These are phyloP conservation scores for Forbesichthys agassizii DNA, from an alignment of 2,113 vertebrate genomes.

Conservation along the genomic window DNA sequence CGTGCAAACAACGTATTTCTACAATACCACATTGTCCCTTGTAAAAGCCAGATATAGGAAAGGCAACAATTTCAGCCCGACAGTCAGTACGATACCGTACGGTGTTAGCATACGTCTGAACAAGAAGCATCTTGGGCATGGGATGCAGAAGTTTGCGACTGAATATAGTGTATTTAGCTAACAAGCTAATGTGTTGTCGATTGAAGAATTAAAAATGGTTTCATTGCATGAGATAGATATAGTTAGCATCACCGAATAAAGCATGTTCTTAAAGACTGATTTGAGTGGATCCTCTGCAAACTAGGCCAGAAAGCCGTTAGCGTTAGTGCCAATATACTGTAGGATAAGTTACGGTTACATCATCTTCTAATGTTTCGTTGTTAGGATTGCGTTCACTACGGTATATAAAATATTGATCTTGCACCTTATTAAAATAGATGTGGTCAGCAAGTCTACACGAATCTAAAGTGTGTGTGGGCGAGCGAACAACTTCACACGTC, in stretches of 20 bases:
- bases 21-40: no score
- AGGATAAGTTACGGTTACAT: constrained; percentile 10
- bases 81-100: neutral
- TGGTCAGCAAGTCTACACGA: no score
- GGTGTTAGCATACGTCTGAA: neutral
- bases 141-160: constrained; percentile 27
- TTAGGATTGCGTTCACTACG: neutral
- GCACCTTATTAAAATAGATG: no score
- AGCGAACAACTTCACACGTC: no score
- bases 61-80: no score
- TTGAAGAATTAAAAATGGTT: neutral
- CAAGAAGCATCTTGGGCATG: neutral
- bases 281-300: neutral
- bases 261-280: neutral
- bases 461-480: no score
- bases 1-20: no score
- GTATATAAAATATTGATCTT: no score
- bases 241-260: neutral
- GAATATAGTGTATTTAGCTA: neutral
- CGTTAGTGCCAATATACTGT: neutral
- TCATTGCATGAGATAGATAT: neutral
- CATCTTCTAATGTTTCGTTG: neutral
- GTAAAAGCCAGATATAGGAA: no score
- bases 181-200: neutral
- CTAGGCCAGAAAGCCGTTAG: neutral